phyloP scores from a whole-genome alignment of 2,113 vertebrate genomes.

The Bambusicola thoracicus region DNA sequence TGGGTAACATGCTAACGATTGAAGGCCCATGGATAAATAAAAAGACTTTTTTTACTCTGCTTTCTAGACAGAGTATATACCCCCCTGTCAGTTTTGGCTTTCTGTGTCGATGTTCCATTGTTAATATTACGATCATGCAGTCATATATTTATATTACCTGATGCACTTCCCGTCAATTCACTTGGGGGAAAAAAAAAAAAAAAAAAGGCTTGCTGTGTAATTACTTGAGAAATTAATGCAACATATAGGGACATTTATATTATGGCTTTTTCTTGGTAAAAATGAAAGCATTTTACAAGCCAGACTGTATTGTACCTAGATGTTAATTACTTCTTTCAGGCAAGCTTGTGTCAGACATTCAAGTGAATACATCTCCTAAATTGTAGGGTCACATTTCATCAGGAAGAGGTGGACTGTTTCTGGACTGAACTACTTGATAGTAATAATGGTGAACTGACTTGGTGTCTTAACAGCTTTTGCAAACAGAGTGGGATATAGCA shows the following conservation, averaged over 20 bases:
- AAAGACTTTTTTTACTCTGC: neutral
- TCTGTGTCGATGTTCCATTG: neutral
- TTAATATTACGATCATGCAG: neutral
- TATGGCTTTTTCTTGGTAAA: neutral
- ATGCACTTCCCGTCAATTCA: neutral
- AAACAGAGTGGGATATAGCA: neutral
- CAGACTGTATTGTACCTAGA: neutral
- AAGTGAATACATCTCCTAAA: neutral
- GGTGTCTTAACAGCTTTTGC: neutral
- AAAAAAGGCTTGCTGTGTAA: neutral
- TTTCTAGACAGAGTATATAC: neutral
- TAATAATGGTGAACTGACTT: neutral
- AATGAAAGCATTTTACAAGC: neutral
- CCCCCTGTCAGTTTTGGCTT: neutral
- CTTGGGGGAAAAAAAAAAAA: neutral
- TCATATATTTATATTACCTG: neutral
- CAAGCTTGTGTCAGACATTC: neutral
- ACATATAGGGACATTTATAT: neutral
- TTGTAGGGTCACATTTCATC: neutral
- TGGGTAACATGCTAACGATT: neutral
- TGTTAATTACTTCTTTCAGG: neutral
- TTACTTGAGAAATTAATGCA: constrained; percentile 18
- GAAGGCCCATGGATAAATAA: neutral
- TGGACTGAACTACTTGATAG: neutral
- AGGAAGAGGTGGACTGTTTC: neutral